Evolutionary conservation across 2,888 invertebrate genomes (phyloP), one percentile per base, ranked within the genome.

Genomic region (Heliothis peltigera): DNA sequence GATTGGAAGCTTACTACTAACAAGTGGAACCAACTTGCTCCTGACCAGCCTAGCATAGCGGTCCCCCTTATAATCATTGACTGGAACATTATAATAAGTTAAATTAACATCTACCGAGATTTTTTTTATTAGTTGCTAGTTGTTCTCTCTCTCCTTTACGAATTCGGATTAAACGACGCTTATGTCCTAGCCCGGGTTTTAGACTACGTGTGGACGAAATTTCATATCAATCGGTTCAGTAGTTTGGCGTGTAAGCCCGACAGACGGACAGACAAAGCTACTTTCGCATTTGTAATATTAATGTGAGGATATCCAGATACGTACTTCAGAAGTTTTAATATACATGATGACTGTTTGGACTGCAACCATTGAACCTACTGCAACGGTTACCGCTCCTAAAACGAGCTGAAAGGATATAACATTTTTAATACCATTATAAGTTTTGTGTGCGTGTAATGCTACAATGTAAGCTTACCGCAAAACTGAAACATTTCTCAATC

Each of bases 301-400:
- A n/a, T n/a, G n/a, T n/a, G n/a, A n/a, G n/a, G n/a, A n/a, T 12
- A 10, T 32, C 49, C 49, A 1, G 18, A 53, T 25, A 61, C 66
- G 15, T 60, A 73, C 72, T 4, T 73, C 91, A 72, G 80, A 66
- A 19, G 79, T 75, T 64, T 87, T 82, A 4, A 86, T 72, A 19
- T 87, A 87, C 51, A 87, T 80, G 7, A 89, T 86, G 19, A 87
- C 75, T 4, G 83, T 72, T 71, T 90, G 88, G 6, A 90, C 88
- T 10, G 85, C 80, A 5, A 88, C 72, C 49, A 91, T 87, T 22
- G 90, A 84, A 5, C 87, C 88, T 17, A 85, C 32, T 1, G 80
- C 79, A 12, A 88, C 15, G 4, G 85, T 84, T 21, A 75, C 64
- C 12, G 84, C 62, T 35, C 71, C 79, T 17, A 79, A 60, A 6